Evolutionary conservation across 1,140 invertebrate species (phyloP).

Genomic region (Drosophila lini): DNA sequence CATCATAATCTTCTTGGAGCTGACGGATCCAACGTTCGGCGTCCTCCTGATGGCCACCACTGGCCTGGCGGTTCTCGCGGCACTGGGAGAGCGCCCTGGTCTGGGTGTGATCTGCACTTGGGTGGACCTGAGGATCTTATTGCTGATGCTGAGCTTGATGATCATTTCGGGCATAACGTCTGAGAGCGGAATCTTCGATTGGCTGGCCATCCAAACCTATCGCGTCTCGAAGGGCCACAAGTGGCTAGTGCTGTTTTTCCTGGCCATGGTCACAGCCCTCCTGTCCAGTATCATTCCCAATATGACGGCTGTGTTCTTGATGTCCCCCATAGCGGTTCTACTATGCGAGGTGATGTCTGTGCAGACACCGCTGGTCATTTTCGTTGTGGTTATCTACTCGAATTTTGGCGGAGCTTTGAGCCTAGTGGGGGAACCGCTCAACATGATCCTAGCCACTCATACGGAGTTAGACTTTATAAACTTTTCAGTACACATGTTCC

Average conservation of each 20-base stretch:
- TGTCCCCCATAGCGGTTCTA: slow-evolving; percentile 93
- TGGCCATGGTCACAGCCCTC: slow-evolving; percentile 91
- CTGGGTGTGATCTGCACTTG: slow-evolving; percentile 90
- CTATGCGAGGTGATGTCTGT: slow-evolving; percentile 93
- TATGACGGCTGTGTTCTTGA: slow-evolving; percentile 93
- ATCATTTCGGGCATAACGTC: slow-evolving; percentile 92
- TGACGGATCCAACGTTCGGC: slow-evolving; percentile 91
- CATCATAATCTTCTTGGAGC: slow-evolving; percentile 93
- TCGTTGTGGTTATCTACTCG: slow-evolving; percentile 91
- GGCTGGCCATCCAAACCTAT: slow-evolving; percentile 86
- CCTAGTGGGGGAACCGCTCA: slow-evolving; percentile 94
- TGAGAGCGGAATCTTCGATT: slow-evolving; percentile 95
- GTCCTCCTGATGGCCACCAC: slow-evolving; percentile 90
- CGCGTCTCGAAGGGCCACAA: slow-evolving; percentile 90
- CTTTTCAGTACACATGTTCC: slow-evolving; percentile 91
- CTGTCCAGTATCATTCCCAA: slow-evolving; percentile 94
- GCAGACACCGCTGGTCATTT: slow-evolving; percentile 91
- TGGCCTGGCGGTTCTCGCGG: slow-evolving; percentile 89
- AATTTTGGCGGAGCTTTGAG: slow-evolving; percentile 94
- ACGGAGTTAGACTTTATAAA: slow-evolving; percentile 88
- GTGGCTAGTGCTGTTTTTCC: slow-evolving; percentile 91
- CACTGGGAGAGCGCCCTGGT: slow-evolving; percentile 89
- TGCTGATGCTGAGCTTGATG: slow-evolving; percentile 96
- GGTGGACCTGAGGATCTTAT: slow-evolving; percentile 93
- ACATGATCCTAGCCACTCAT: slow-evolving; percentile 93